Conservation (phyloP, 2,888 invertebrate genomes). For the Luperina testacea region DNA sequence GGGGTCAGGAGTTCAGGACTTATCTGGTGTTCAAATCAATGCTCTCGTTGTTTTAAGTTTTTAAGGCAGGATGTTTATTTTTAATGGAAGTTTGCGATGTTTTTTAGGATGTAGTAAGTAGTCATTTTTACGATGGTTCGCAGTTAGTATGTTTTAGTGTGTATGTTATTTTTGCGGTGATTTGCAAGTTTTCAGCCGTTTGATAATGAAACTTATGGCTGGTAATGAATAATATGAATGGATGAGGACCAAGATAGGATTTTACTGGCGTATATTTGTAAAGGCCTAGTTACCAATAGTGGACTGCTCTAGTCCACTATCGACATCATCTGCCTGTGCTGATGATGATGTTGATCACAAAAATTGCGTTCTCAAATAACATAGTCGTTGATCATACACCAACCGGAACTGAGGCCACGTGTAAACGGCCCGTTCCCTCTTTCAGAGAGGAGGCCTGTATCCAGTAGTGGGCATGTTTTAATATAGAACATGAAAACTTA, state of each 20-base stretch:
- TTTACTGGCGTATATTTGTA: background rate
- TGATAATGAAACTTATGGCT: too few species aligned
- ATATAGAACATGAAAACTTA: background rate
- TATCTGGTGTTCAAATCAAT: conserved; percentile 60
- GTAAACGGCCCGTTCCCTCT: too few species aligned
- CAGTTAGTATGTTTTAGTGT: background rate
- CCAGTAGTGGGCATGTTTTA: too few species aligned
- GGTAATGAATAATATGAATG: too few species aligned
- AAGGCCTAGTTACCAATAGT: background rate
- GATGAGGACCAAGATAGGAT: background rate
- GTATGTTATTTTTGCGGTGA: background rate
- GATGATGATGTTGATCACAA: background rate
- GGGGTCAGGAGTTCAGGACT: conserved; percentile 60
- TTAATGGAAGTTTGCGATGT: conserved; percentile 19
- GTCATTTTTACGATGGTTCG: background rate
- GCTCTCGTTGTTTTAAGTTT: conserved; percentile 54
- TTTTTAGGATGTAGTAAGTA: conserved; percentile 17
- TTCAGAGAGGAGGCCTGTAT: too few species aligned
- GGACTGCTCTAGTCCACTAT: background rate
- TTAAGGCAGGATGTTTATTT: conserved; percentile 40
- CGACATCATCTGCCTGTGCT: too few species aligned
- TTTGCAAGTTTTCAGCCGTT: background rate
- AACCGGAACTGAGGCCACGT: too few species aligned
- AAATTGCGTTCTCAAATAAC: background rate
- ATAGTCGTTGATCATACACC: too few species aligned